A percentile compares a stretch with the other conserved stretches of the same genome.
These are phyloP conservation scores for Tenthredo mesomela DNA, from an alignment of 2,888 invertebrate species.

Conservation along the genomic window DNA sequence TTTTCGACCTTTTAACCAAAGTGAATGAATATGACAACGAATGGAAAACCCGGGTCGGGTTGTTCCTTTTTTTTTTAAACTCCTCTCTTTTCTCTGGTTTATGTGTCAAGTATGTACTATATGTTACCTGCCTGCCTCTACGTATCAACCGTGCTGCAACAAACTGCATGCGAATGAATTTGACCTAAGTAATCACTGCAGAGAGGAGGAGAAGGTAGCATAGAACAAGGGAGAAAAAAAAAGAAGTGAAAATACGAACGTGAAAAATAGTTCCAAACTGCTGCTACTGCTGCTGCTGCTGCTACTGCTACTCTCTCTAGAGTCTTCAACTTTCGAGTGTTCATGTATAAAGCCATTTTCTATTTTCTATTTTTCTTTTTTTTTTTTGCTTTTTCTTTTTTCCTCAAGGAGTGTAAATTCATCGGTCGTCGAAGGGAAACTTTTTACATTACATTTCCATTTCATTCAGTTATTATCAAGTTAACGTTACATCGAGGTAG, in stretches of 20 bases:
- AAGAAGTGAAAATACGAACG: not conserved
- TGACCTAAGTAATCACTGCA: conserved; percentile 5
- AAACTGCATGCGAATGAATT: conserved; percentile 11
- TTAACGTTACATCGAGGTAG: not conserved
- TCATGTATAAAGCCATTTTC: not conserved
- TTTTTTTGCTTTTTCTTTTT: no score
- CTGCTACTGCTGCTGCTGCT: not conserved
- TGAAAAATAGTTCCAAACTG: not conserved
- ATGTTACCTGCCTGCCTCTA: not conserved
- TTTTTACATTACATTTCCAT: not conserved
- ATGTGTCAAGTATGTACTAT: conserved; percentile 4
- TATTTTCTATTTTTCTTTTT: not conserved
- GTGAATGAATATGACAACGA: conserved; percentile 36
- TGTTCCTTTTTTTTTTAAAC: not conserved
- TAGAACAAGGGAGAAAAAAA: not conserved
- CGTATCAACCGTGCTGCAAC: not conserved
- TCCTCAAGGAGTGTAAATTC: not conserved
- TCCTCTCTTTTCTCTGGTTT: not conserved
- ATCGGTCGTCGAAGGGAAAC: not conserved
- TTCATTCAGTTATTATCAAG: not conserved
- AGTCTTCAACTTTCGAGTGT: not conserved
- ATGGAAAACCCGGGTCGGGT: not conserved
- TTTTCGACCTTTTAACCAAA: conserved; percentile 31
- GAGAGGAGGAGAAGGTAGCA: not conserved
- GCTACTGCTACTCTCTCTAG: not conserved